Conservation (phyloP, 1,140 invertebrate genomes). For the Solen grandis region DNA sequence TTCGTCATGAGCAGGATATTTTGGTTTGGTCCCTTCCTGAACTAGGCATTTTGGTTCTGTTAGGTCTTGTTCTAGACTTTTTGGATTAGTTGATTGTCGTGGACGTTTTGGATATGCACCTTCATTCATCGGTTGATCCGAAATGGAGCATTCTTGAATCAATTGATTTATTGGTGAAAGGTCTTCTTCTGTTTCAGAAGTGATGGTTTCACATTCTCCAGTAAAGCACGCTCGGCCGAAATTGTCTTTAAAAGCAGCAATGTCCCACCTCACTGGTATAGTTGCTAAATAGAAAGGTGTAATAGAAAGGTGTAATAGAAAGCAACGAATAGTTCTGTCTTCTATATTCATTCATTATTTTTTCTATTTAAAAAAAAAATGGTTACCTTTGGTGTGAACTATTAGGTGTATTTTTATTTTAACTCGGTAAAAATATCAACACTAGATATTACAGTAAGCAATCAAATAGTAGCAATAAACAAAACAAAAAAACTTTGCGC, state of each 20-base stretch:
- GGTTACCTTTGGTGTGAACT: background rate
- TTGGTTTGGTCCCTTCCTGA: no score
- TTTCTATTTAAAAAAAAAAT: background rate
- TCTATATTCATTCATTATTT: background rate
- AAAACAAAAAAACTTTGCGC: background rate
- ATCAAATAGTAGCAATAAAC: background rate
- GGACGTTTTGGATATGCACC: background rate
- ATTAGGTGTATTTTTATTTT: background rate
- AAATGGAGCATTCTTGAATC: no score
- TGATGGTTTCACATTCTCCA: background rate
- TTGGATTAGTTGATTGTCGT: background rate
- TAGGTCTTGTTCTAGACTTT: no score
- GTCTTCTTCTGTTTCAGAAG: background rate
- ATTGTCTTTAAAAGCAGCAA: background rate
- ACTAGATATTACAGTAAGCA: background rate
- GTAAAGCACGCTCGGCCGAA: background rate
- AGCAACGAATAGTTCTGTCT: background rate
- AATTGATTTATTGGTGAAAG: background rate
- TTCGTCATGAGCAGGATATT: no score
- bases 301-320: background rate
- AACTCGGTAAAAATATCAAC: background rate
- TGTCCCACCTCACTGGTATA: conserved; percentile 1
- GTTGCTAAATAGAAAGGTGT: background rate
- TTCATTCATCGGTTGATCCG: background rate
- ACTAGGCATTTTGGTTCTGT: no score